Evolutionary conservation across 2,113 vertebrate genomes (phyloP), one percentile per base, ranked within the genome.

Genomic region (Syngnathus typhle): DNA sequence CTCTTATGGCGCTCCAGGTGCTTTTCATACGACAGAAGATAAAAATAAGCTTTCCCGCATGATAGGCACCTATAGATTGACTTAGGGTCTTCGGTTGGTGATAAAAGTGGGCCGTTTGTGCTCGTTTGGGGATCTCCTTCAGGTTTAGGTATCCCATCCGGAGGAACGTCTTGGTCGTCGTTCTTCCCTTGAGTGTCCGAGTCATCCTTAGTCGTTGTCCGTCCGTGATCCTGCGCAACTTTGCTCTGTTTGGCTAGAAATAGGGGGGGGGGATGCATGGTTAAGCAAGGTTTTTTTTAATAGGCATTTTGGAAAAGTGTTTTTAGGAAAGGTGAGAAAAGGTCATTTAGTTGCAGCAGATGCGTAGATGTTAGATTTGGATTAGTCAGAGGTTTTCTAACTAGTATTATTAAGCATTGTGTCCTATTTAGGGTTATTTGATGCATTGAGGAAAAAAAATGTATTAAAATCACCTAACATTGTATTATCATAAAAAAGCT

Each of bases 11-110:
- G 15, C 51, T 21, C 70, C 38, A 68, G 76, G 70, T 91, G 89
- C 71, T 89, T 91, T 38, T 11, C 41, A 64, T 81, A 90, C 1
- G 89, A 84, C 44, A 75, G 59, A 5, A 75, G 44, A 55, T 88
- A 91, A 0, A 38, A 67, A 15, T 90, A 91, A 15, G 67, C 44
- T 64, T 91, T 91, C 7, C 87, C 89, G 59, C 90, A 91, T 19
- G 77, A 12, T 0, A 5, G 37, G 67, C 89, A 91, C 89, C 89
- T 8, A 27, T 2, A 21, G 84, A 83, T 12, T 39, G 36, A 12
- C 47, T 65, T 7, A 12, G 10, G 39, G n/a, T n/a, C 1, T 5
- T 66, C 38, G 4, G 44, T 47, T 23, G 13, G 44, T 16, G 21
- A 18, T 16, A 41, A 49, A 60, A 8, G 18, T 5, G 6, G 18